Percentiles rank a stretch among this genome's conserved stretches.
Conservation (phyloP, 2,797 vertebrate genomes). For the Peromyscus eremicus region DNA sequence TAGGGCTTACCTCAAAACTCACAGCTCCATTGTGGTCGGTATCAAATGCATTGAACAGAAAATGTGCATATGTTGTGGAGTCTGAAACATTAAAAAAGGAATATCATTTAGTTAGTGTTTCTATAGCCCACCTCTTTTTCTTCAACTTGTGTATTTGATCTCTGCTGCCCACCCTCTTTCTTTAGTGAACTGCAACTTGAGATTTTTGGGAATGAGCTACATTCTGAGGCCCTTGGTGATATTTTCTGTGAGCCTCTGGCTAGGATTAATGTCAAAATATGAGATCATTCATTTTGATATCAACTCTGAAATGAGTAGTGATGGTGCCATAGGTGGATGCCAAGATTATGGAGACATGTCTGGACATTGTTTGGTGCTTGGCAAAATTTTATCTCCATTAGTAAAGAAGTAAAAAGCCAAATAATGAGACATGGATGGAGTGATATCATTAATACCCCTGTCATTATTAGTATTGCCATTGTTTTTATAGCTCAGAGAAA, state of each 20-base stretch:
- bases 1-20: slow-evolving; percentile 96
- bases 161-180: neutral
- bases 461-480: neutral
- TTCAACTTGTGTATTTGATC: neutral
- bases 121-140: too few relatives aligned
- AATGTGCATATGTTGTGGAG: slow-evolving; percentile 98
- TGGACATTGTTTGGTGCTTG: neutral
- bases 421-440: neutral
- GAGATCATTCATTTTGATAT: neutral
- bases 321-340: neutral
- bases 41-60: slow-evolving; percentile 99
- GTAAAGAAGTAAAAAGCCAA: neutral
- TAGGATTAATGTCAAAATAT: neutral
- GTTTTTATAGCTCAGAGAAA: neutral
- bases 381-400: neutral
- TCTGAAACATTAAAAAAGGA: slow-evolving; percentile 89
- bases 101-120: neutral
- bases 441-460: neutral
- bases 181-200: neutral
- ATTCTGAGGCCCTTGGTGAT: neutral
- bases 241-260: neutral
- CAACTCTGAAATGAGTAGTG: too few relatives aligned
- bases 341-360: neutral
- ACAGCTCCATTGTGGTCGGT: slow-evolving; percentile 98
- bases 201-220: neutral